Evolutionary conservation across 2,797 vertebrate species (phyloP).

Genomic region (Gallinago solitaria): DNA sequence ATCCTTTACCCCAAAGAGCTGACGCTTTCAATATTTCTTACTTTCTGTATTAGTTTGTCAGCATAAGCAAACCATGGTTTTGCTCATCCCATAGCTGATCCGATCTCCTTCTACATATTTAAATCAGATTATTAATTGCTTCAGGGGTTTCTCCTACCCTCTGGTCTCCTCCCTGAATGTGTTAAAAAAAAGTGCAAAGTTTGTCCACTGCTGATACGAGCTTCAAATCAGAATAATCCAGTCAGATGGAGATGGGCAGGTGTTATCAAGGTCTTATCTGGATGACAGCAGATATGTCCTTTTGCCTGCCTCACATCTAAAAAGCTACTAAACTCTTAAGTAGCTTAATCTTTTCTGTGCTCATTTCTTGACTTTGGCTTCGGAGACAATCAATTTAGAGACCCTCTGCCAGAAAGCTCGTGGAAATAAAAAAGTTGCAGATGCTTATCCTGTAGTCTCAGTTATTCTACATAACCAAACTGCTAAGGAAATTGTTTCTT

Average conservation of each 20-base stretch:
- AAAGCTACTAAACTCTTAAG: background rate
- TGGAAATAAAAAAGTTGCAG: background rate
- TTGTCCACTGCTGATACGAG: background rate
- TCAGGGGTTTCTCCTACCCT: background rate
- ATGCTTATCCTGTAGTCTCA: background rate
- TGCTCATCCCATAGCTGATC: background rate
- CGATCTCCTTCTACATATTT: background rate
- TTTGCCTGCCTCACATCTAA: background rate
- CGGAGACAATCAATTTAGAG: background rate
- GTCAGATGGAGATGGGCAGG: background rate
- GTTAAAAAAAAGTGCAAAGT: background rate
- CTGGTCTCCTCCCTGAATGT: background rate
- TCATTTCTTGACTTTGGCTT: background rate
- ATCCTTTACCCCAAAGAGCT: background rate
- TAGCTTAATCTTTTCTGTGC: background rate
- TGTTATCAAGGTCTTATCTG: background rate
- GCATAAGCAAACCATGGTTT: background rate
- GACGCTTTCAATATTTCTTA: background rate
- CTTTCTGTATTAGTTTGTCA: background rate
- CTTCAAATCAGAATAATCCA: background rate
- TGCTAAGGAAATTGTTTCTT: background rate
- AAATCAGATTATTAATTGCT: background rate
- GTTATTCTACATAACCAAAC: background rate
- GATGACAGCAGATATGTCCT: background rate
- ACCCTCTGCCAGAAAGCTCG: background rate